Base-by-base conservation (phyloP, 2,113 vertebrate genomes). In the Monopterus albus region DNA sequence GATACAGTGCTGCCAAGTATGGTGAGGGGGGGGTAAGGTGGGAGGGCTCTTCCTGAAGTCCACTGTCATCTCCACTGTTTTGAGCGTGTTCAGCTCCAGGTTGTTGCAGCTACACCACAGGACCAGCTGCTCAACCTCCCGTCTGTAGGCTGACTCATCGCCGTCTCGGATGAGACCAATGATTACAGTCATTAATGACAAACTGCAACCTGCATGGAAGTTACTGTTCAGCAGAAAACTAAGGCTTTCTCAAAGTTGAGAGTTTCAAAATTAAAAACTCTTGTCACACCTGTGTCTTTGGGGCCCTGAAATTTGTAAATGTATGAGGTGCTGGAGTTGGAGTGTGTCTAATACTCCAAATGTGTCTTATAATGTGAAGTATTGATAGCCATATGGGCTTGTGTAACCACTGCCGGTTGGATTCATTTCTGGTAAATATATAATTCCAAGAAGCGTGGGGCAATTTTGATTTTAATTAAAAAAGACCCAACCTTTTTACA, bases 381-480 rank as follows among this genome's bases (percentile, higher is more conserved):
- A 77, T 83, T 77, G 85, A 87, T 90, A 84, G 78, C 88, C 87
- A 84, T 89, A 85, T 79, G 90, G 87, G 87, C 72, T 47, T 47
- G 73, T 79, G 72, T 86, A 91, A 91, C 91, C 90, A 84, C 88
- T 58, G 70, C 80, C 26, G 81, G 51, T 81, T 83, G 87, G 81
- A 88, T 85, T 85, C 75, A 79, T 91, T 90, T 87, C 75, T 35
- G 23, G 83, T 91, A 89, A 91, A 92, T 91, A 88, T 92, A 86
- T 90, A 91, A 92, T 92, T 92, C 84, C 83, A 86, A 86, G 82
- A 85, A 86, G 87, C 72, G 72, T 72, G 40, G 82, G 78, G 88
- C 87, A 89, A 90, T 92, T 92, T 90, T 79, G 79, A 87, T 87
- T 93, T 93, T 92, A 91, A 92, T 91, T 91, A 91, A 91, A 89